Percentiles rank a stretch among this genome's conserved stretches.
These are phyloP conservation scores for Baryphthengus martii DNA, from an alignment of 2,113 vertebrate species.

Conservation along the genomic window DNA sequence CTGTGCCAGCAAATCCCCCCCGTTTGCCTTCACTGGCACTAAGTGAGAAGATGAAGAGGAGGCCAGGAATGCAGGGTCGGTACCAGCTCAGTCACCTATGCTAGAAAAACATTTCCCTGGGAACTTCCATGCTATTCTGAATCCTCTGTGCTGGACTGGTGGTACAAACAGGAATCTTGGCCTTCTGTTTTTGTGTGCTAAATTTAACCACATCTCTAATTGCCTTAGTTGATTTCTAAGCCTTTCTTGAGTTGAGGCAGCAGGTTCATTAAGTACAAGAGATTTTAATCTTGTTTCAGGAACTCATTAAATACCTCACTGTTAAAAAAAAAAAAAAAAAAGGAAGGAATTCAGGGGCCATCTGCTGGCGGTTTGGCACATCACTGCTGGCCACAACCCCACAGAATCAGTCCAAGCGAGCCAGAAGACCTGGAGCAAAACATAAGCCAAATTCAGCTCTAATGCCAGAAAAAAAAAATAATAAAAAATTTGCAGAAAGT, in stretches of 20 bases:
- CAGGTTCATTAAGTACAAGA: slow-evolving; percentile 42
- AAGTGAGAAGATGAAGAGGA: slow-evolving; percentile 16
- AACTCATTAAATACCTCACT: not conserved
- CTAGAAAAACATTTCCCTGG: not conserved
- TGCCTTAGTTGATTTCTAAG: slow-evolving; percentile 50
- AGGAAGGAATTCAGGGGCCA: slow-evolving; percentile 32
- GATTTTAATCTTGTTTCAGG: slow-evolving; percentile 43
- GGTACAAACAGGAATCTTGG: slow-evolving; percentile 19
- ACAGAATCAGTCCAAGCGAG: not conserved
- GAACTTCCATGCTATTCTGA: not conserved
- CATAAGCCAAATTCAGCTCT: not conserved
- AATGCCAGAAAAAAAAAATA: not conserved
- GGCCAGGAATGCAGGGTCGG: too few species aligned
- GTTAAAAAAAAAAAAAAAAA: not conserved
- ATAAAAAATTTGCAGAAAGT: not conserved
- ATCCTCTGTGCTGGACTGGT: not conserved
- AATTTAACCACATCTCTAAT: slow-evolving; percentile 34
- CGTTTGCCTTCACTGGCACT: not conserved
- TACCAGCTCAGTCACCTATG: too few species aligned
- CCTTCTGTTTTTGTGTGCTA: slow-evolving; percentile 19
- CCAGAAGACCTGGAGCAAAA: not conserved
- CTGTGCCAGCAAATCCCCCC: not conserved
- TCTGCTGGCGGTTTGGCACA: slow-evolving; percentile 47
- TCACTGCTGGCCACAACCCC: not conserved
- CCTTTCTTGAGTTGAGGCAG: slow-evolving; percentile 22